Percentiles rank a stretch among this genome's conserved stretches.
Evolutionary conservation across 2,888 invertebrate species (phyloP).

Genomic region (Ophion ventricosus): DNA sequence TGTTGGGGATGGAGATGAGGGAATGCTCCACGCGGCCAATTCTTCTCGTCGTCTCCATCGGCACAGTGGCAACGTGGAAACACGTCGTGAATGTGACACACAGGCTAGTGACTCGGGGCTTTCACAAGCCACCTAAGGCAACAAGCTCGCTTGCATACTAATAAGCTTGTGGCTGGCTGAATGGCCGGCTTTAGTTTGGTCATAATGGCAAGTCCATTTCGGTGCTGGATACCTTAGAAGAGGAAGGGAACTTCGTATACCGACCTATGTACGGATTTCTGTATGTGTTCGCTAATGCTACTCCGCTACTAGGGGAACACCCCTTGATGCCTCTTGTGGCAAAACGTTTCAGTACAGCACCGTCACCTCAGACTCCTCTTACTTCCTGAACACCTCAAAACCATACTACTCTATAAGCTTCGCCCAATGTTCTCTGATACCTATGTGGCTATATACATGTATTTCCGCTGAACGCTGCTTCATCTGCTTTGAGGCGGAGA

Average conservation of each 20-base stretch:
- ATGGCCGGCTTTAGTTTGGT: conserved; percentile 80
- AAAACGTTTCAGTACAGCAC: conserved; percentile 69
- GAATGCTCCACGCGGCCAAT: not conserved
- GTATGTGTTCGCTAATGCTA: conserved; percentile 44
- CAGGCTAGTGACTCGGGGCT: conserved; percentile 70
- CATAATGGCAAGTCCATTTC: conserved; percentile 82
- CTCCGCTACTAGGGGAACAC: conserved; percentile 62
- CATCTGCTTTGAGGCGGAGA: conserved; percentile 28
- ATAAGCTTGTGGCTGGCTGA: conserved; percentile 80
- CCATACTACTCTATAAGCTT: conserved; percentile 41
- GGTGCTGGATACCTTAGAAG: conserved; percentile 58
- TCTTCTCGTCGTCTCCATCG: conserved; percentile 19
- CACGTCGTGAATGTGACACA: conserved; percentile 80
- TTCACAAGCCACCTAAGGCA: conserved; percentile 80
- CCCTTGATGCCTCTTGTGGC: conserved; percentile 65
- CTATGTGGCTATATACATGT: conserved; percentile 15
- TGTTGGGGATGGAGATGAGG: conserved; percentile 11
- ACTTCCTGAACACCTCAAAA: conserved; percentile 29
- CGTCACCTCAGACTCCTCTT: conserved; percentile 42
- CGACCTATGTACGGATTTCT: not conserved
- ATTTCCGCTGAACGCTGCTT: conserved; percentile 30
- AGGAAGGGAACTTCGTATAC: conserved; percentile 21
- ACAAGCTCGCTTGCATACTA: conserved; percentile 82
- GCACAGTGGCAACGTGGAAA: conserved; percentile 69
- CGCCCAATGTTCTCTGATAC: conserved; percentile 33